Base-by-base conservation (phyloP, 2,888 invertebrate genomes). In the Acrobasis suavella region DNA sequence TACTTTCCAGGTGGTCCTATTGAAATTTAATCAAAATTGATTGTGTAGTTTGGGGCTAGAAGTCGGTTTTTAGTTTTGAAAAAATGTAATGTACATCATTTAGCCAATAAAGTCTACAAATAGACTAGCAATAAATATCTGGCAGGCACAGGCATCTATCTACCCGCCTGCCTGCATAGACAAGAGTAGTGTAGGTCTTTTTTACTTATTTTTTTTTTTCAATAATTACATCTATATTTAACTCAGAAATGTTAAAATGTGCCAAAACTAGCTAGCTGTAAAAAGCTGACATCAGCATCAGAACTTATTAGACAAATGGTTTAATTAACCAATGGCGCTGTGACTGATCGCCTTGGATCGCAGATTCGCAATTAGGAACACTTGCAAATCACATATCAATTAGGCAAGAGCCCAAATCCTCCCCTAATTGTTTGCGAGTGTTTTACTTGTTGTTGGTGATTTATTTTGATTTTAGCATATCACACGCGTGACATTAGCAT, bases 341-440 rank as follows among this genome's bases (percentile, higher is more conserved):
- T 91, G 91, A 91, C 83, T 87, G 91, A 92, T 92, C 85, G 83
- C 86, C 82, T 85, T 85, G 86, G 79, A 84, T 86, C 85, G 78
- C 80, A 86, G 89, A 90, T 88, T 89, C 84, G 89, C 90, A 89
- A 92, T 92, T 92, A 91, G 90, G 80, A 85, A 85, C 88, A 90
- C 85, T 91, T 89, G 89, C 89, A 91, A 91, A 91, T 92, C 87
- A 89, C 90, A 89, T 90, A 91, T 85, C 92, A 92, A 92, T 92
- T 92, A 92, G 92, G 91, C 91, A 91, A 77, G 75, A 84, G 78
- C 90, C 91, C 91, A 91, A 91, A 87, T 83, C 87, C 77, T 78
- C 85, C 87, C 60, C 86, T 85, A 89, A 91, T 89, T 90, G 91
- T 91, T 91, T 91, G 91, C 88, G 91, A 87, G 89, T 88, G 85